Percentiles rank a stretch among this genome's conserved stretches.
phyloP scores from a whole-genome alignment of 2,888 invertebrate species.

The Herminia tarsipennalis region DNA sequence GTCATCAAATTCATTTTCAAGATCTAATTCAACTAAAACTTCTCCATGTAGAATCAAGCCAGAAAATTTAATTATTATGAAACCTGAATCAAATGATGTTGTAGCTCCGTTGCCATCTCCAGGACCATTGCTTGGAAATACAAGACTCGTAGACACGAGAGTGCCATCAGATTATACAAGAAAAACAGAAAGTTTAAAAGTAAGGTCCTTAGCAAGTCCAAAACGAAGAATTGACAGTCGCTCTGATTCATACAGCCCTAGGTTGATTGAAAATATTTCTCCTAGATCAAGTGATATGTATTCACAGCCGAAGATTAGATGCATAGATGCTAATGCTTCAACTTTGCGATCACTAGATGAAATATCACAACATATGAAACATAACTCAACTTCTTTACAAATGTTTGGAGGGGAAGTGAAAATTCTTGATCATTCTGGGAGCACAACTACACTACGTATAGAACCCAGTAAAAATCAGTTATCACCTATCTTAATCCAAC shows the following conservation, averaged over 20 bases:
- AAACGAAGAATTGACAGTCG: slow-evolving; percentile 74
- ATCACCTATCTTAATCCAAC: slow-evolving; percentile 84
- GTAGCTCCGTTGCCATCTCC: slow-evolving; percentile 91
- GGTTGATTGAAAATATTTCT: slow-evolving; percentile 72
- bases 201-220: slow-evolving; percentile 69
- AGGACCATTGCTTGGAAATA: slow-evolving; percentile 93
- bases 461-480: slow-evolving; percentile 87
- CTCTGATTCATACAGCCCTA: slow-evolving; percentile 73
- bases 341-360: slow-evolving; percentile 85
- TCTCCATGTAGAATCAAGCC: slow-evolving; percentile 78
- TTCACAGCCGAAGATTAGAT: slow-evolving; percentile 80
- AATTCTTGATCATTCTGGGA: slow-evolving; percentile 89
- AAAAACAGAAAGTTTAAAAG: slow-evolving; percentile 68
- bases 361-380: slow-evolving; percentile 84
- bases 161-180: slow-evolving; percentile 72
- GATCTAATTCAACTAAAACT: slow-evolving; percentile 66
- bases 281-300: slow-evolving; percentile 74
- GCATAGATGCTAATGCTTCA: slow-evolving; percentile 77
- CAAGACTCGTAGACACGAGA: slow-evolving; percentile 90
- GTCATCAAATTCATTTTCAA: slow-evolving; percentile 67
- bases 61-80: slow-evolving; percentile 83
- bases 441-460: slow-evolving; percentile 89
- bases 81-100: slow-evolving; percentile 78
- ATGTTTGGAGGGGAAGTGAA: slow-evolving; percentile 93
- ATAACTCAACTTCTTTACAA: slow-evolving; percentile 84